Evolutionary conservation across 2,797 vertebrate species (phyloP), one percentile per base, ranked within the genome.

Genomic region (Decapterus maruadsi): DNA sequence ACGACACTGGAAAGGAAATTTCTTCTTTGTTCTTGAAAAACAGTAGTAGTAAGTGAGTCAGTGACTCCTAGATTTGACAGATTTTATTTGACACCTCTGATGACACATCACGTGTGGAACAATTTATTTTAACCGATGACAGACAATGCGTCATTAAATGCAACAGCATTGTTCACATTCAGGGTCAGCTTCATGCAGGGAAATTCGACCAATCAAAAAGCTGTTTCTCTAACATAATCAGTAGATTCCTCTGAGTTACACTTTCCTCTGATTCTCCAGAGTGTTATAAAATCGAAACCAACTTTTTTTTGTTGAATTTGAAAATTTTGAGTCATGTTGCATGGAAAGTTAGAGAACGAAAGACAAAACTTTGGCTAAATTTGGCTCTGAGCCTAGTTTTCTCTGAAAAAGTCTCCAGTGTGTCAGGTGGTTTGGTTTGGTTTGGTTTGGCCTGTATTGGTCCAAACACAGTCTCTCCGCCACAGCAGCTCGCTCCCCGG

Each of bases 21-120:
- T 68, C 31, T 34, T 57, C 29, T 71, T 57, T 67, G 74, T 58
- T 76, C 53, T 75, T 78, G 59, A 70, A 71, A 79, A 83, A 81
- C 55, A 60, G 64, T 26, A 57, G 77, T 56, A 48, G 45, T 46
- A 71, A 26, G 90, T 93, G 92, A 93, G 82, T 94, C 90, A 92
- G 78, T 68, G 34, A 77, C 80, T 90, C 87, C 83, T 55, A 34
- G 74, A 55, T 68, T 62, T 68, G 31, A 68, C 56, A 54, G 34
- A 64, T 83, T 77, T 65, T 34, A 34, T 34, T 34, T 36, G 38
- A 77, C 56, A 64, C 42, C 19, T 64, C 61, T 60, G 42, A 22
- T 73, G 53, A 50, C 34, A 36, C 34, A 36, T 36, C 34, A 36
- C 34, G 8, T 46, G 54, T 77, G 81, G 81, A 90, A 83, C 40